A percentile compares a stretch with the other conserved stretches of the same genome.
Evolutionary conservation across 2,113 vertebrate species (phyloP).

Genomic region (Sapajus apella): DNA sequence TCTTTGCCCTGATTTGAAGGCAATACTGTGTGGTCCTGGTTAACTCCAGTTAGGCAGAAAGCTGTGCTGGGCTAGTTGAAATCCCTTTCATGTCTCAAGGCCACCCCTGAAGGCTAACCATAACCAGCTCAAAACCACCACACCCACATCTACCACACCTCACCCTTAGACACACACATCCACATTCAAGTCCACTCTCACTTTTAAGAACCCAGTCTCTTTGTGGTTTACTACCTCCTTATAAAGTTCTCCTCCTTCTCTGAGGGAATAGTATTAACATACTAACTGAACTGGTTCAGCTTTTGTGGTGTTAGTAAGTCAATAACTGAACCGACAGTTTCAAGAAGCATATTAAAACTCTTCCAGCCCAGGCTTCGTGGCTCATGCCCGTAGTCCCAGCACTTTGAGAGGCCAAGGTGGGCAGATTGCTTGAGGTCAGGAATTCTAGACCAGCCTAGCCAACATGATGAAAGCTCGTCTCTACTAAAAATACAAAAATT

Average conservation of each 20-base stretch:
- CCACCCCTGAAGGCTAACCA: background rate
- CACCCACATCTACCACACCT: rapidly evolving
- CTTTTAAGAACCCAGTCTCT: background rate
- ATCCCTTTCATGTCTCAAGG: background rate
- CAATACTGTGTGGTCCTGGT: background rate
- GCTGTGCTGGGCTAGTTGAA: background rate
- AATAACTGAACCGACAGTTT: background rate
- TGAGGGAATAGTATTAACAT: background rate
- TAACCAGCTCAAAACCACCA: background rate
- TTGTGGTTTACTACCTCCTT: background rate
- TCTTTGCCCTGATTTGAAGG: background rate
- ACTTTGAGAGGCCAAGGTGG: background rate
- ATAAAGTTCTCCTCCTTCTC: background rate
- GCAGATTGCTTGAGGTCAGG: too few relatives aligned
- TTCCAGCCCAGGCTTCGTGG: background rate
- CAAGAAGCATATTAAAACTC: background rate
- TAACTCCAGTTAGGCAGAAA: background rate
- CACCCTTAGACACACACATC: background rate
- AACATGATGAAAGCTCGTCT: too few relatives aligned
- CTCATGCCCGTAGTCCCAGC: background rate
- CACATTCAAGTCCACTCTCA: background rate
- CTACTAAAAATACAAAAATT: too few relatives aligned
- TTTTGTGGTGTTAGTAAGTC: background rate
- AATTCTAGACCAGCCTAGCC: too few relatives aligned
- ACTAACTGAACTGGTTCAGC: background rate